Evolutionary conservation across 2,888 invertebrate genomes (phyloP).

Genomic region (Oligia strigilis): DNA sequence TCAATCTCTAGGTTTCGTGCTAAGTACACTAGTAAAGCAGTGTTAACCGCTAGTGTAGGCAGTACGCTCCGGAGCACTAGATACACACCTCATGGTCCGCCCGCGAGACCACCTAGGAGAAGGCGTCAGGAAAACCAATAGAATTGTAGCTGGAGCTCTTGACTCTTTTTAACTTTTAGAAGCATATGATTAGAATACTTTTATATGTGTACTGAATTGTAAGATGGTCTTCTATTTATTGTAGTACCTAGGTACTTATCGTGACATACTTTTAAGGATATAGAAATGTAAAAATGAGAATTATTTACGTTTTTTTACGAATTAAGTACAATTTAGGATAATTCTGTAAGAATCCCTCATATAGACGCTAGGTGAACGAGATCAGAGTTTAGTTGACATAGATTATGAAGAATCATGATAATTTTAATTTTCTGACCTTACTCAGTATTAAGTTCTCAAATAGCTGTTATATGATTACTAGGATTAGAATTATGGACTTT

Average conservation of each 20-base stretch:
- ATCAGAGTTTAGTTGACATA: constrained; percentile 81
- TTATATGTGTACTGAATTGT: constrained; percentile 87
- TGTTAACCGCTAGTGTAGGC: constrained; percentile 90
- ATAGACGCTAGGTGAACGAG: constrained; percentile 83
- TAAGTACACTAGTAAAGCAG: constrained; percentile 91
- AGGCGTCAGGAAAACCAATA: constrained; percentile 87
- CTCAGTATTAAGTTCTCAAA: constrained; percentile 90
- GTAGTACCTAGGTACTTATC: constrained; percentile 89
- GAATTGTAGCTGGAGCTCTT: constrained; percentile 85
- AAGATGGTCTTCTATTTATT: constrained; percentile 90
- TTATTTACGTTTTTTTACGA: constrained; percentile 81
- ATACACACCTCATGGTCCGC: constrained; percentile 88
- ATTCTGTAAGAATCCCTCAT: constrained; percentile 81
- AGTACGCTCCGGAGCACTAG: constrained; percentile 91
- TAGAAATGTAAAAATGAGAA: constrained; percentile 84
- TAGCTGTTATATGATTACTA: constrained; percentile 83
- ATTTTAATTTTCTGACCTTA: constrained; percentile 81
- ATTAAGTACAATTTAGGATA: constrained; percentile 89
- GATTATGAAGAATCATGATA: constrained; percentile 78
- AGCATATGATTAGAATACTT: constrained; percentile 83
- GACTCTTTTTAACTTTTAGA: constrained; percentile 80
- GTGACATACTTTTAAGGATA: constrained; percentile 87
- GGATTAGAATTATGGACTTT: constrained; percentile 82
- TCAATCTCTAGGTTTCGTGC: constrained; percentile 91
- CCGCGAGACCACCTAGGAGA: constrained; percentile 89